Evolutionary conservation across 2,888 invertebrate species (phyloP), one percentile per base, ranked within the genome.

Genomic region (Coenonympha arcania): DNA sequence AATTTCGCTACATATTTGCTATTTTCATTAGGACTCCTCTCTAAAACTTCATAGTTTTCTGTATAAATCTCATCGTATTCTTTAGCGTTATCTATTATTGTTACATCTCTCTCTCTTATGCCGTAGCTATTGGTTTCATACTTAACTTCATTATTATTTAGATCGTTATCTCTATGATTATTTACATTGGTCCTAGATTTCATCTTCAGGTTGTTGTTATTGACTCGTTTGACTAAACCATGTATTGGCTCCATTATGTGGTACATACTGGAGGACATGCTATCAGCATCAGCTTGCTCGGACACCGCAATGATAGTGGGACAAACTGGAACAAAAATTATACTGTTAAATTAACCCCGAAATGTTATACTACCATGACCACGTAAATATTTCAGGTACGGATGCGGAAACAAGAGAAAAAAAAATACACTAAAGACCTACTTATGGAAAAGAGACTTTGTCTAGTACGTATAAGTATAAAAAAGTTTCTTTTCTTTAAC

Each of bases 241-340:
- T 56, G 50, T 55, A 43, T 48, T 52, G 54, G 54, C 60, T 66
- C 31, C 58, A 60, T 49, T 54, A 60, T 54, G 54, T 59, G 52
- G 46, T 50, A 47, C 50, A 50, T 50, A 47, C 58, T 59, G 48
- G 50, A 50, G 44, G 49, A 36, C 46, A 47, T 66, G 54, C 26
- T 65, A 59, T 73, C 73, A 73, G 77, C 62, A 80, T 76, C 79
- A 77, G 74, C 76, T 52, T 56, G 64, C 53, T 69, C 69, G 54
- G 68, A 68, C 37, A 70, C 60, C 52, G 66, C 69, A 60, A 75
- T 70, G 64, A 66, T 57, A 56, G 67, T 72, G 52, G 75, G 72
- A 67, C 67, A 78, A 65, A 73, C 84, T 84, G 80, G 0, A 84
- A 84, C 71, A 75, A 76, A 51, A 34, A n/a, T n/a, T n/a, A n/a